Percentiles rank a stretch among this genome's conserved stretches.
These are phyloP conservation scores for Phalera bucephala DNA, from an alignment of 2,888 invertebrate species.

Conservation along the genomic window DNA sequence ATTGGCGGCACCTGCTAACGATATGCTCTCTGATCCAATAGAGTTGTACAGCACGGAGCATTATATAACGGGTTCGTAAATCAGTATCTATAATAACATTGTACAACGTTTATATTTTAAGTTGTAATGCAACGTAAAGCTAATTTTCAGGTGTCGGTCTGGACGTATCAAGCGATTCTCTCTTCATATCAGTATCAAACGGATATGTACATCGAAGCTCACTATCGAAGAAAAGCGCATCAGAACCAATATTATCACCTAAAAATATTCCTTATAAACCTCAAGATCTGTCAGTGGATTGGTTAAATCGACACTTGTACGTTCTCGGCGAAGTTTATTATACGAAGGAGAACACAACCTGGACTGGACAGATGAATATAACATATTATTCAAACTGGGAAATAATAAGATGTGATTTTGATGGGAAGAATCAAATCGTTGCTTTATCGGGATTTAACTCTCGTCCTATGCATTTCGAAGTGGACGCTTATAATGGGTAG, in stretches of 20 bases:
- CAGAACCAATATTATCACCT: slow-evolving; percentile 81
- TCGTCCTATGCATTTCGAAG: slow-evolving; percentile 91
- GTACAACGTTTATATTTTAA: not conserved
- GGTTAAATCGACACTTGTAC: slow-evolving; percentile 93
- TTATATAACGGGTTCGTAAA: slow-evolving; percentile 63
- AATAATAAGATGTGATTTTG: slow-evolving; percentile 89
- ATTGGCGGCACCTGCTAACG: slow-evolving; percentile 85
- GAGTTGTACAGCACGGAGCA: slow-evolving; percentile 84
- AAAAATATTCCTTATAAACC: slow-evolving; percentile 85
- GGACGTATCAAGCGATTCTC: slow-evolving; percentile 87
- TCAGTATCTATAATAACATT: not conserved
- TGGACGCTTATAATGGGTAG: slow-evolving; percentile 96
- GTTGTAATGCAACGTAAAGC: not conserved
- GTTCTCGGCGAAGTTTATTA: slow-evolving; percentile 89
- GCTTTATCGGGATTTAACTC: slow-evolving; percentile 87
- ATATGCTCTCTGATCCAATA: slow-evolving; percentile 86
- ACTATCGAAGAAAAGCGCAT: slow-evolving; percentile 65
- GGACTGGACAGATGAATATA: slow-evolving; percentile 32
- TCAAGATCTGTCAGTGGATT: slow-evolving; percentile 91
- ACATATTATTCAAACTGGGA: slow-evolving; percentile 83
- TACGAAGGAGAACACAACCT: slow-evolving; percentile 48
- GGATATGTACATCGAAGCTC: slow-evolving; percentile 85
- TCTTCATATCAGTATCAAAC: slow-evolving; percentile 90
- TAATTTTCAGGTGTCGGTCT: slow-evolving; percentile 87
- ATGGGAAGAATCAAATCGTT: slow-evolving; percentile 87